Conservation (phyloP, 2,113 vertebrate genomes). For the Corythornis madagascariensis region DNA sequence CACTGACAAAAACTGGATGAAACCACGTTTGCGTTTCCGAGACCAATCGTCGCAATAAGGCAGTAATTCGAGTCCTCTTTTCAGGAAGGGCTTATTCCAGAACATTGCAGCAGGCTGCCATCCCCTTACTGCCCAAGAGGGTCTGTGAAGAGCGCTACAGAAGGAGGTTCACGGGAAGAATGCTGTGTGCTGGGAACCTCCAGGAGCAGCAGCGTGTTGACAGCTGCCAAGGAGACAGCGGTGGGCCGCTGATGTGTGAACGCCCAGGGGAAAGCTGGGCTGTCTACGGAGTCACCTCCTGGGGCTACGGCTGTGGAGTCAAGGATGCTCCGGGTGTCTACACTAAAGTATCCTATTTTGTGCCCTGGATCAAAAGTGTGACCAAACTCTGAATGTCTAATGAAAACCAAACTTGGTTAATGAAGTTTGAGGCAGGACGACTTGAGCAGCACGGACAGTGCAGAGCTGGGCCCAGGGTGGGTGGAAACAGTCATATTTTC, state of each 20-base stretch:
- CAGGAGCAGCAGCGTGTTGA: slow-evolving; percentile 83
- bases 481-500: not conserved
- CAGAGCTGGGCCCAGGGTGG: not conserved
- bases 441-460: not conserved
- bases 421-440: not conserved
- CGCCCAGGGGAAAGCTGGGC: slow-evolving; percentile 86
- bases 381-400: slow-evolving; percentile 73
- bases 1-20: not conserved
- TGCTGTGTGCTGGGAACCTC: slow-evolving; percentile 92
- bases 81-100: slow-evolving; percentile 92
- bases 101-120: slow-evolving; percentile 91
- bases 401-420: not conserved
- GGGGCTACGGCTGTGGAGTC: slow-evolving; percentile 92
- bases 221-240: slow-evolving; percentile 97
- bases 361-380: slow-evolving; percentile 90
- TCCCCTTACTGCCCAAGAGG: slow-evolving; percentile 87
- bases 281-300: slow-evolving; percentile 94
- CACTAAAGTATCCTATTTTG: slow-evolving; percentile 92
- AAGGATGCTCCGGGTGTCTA: slow-evolving; percentile 95
- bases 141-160: slow-evolving; percentile 89
- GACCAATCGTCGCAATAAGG: not conserved
- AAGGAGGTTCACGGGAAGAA: slow-evolving; percentile 88
- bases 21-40: not conserved
- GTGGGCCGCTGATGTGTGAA: slow-evolving; percentile 93
- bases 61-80: not conserved